Conservation (phyloP, 2,113 vertebrate genomes). For the Salvator merianae region DNA sequence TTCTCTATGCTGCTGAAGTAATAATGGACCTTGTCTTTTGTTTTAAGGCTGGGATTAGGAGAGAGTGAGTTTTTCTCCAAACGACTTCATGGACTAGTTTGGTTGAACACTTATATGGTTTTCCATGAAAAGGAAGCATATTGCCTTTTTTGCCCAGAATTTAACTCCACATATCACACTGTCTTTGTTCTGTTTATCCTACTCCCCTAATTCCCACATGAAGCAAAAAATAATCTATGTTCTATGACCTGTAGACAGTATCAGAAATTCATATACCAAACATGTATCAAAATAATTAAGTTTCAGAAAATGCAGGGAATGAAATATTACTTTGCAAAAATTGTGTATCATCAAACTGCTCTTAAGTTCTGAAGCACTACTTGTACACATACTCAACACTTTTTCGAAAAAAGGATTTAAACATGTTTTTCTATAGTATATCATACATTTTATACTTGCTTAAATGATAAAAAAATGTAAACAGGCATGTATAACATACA, state of each 20-base stretch:
- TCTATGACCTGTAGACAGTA: conserved; percentile 49
- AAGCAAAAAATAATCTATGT: conserved; percentile 44
- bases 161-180: conserved; percentile 70
- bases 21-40: conserved; percentile 98
- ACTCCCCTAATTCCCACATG: conserved; percentile 50
- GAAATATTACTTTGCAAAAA: conserved; percentile 48
- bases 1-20: conserved; percentile 93
- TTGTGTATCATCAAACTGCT: conserved; percentile 65
- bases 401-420: conserved; percentile 38
- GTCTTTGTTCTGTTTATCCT: conserved; percentile 49
- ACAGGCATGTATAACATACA: conserved; percentile 70
- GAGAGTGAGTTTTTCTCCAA: conserved; percentile 83
- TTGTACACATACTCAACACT: conserved; percentile 36
- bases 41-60: conserved; percentile 96
- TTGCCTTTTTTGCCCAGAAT: conserved; percentile 67
- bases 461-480: conserved; percentile 72
- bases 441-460: conserved; percentile 67
- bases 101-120: conserved; percentile 81
- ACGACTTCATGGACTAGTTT: conserved; percentile 79
- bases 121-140: conserved; percentile 77
- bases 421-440: conserved; percentile 41
- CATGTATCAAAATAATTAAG: conserved; percentile 44
- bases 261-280: conserved; percentile 71
- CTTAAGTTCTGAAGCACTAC: conserved; percentile 32
- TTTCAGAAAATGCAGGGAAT: conserved; percentile 1